phyloP scores from a whole-genome alignment of 1,140 invertebrate genomes.

The Cheumatopsyche charites region DNA sequence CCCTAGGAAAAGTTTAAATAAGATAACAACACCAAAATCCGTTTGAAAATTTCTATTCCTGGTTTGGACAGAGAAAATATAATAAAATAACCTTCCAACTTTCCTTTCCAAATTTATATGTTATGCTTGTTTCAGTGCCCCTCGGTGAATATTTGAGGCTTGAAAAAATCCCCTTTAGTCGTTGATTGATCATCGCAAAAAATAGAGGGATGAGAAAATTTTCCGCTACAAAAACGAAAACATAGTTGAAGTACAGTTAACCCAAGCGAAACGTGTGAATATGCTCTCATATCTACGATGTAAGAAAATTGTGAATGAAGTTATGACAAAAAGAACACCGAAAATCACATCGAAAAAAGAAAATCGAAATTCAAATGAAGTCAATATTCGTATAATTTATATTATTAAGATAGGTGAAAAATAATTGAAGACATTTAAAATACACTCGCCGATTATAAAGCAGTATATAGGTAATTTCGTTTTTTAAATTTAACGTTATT shows the following conservation, averaged over 20 bases:
- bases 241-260: background rate
- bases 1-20: constrained; percentile 39
- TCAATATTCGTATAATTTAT: too few species aligned
- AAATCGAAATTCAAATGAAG: too few species aligned
- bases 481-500: too few species aligned
- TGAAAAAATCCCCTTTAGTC: constrained; percentile 4
- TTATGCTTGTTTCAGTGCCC: background rate
- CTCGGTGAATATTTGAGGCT: background rate
- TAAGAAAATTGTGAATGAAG: too few species aligned
- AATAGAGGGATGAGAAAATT: background rate
- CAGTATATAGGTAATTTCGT: too few species aligned
- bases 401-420: too few species aligned
- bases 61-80: background rate
- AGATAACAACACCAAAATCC: constrained; percentile 39
- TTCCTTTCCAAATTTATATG: background rate
- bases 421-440: too few species aligned
- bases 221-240: constrained; percentile 4
- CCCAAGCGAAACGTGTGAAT: background rate
- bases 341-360: too few species aligned
- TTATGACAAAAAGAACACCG: too few species aligned
- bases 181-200: constrained; percentile 18
- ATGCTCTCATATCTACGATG: too few species aligned
- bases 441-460: too few species aligned
- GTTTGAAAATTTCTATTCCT: constrained; percentile 33
- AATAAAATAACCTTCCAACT: background rate